Base-by-base conservation (phyloP, 2,888 invertebrate genomes). In the Myopa testacea region DNA sequence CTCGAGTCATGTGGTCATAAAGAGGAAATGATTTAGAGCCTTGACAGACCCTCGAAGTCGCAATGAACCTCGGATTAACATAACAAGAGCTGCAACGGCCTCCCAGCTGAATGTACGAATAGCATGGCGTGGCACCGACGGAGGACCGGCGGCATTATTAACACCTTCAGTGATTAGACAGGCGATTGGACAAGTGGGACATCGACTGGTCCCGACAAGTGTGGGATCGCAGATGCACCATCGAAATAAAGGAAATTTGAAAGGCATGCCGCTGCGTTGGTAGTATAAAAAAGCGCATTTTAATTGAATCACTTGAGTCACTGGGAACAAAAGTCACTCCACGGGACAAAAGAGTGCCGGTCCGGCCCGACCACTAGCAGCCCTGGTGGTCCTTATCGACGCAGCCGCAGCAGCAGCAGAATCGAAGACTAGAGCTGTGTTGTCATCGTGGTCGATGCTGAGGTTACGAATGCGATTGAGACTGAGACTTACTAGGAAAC, bases 221-320 rank as follows among this genome's bases (percentile, higher is more conserved):
- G 38, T 38, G 65, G 16, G n/a, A 37, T 34, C 14, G 19, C 50
- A 50, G 4, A 26, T 4, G 34, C 4, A 70, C 26, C 34, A 16
- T 4, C 26, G 37, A 19, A 26, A 26, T 14, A 34, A 55, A 4
- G 5, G n/a, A 14, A 5, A 38, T 67, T n/a, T 37, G 16, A 34
- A 26, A 26, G 8, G 14, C n/a, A 67, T 12, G 40, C 14, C 67
- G 40, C 38, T 16, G 40, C 38, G 67, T 67, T 37, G 67, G 34
- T 6, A 45, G 34, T 26, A 14, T 52, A 34, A 34, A 45, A 10
- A 37, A 60, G n/a, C 58, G 58, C 58, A 68, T 75, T 75, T 75
- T 75, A 75, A 75, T 75, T 75, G 75, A 75, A 68, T 52, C 75
- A 69, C 68, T 69, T 65, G 52, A 38, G 52, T 26, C 40, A 16